phyloP scores from a whole-genome alignment of 2,113 vertebrate species.

The Pseudorhombus dupliciocellatus region DNA sequence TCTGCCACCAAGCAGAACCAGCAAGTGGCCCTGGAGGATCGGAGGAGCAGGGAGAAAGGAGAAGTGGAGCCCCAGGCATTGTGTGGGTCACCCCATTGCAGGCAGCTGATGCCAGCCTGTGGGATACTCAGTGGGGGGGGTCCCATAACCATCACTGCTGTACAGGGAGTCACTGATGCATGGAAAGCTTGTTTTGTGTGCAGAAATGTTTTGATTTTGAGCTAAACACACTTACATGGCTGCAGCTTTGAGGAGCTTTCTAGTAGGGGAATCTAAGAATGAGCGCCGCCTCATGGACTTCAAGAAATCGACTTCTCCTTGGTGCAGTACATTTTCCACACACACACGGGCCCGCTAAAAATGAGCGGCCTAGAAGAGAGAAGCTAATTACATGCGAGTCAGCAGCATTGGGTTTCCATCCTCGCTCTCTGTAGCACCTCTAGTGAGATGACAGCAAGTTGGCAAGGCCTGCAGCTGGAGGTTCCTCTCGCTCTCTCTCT shows the following conservation, averaged over 20 bases:
- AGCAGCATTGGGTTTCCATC: constrained; percentile 63
- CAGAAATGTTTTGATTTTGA: constrained; percentile 4
- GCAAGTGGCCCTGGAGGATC: constrained; percentile 28
- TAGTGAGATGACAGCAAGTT: constrained; percentile 75
- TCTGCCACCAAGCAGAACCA: constrained; percentile 19
- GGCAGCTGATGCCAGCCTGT: constrained; percentile 60
- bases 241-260: constrained; percentile 24
- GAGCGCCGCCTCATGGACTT: constrained; percentile 10
- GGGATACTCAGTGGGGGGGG: constrained; percentile 35
- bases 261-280: constrained; percentile 14
- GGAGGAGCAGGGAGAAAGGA: constrained; percentile 46
- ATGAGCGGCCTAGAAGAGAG: constrained; percentile 28
- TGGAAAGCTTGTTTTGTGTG: constrained; percentile 31
- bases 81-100: constrained; percentile 61
- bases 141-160: constrained; percentile 46
- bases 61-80: constrained; percentile 55
- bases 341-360: constrained; percentile 26
- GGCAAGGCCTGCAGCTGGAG: constrained; percentile 72
- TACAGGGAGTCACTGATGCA: constrained; percentile 50
- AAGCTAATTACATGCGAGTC: constrained; percentile 72
- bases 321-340: constrained; percentile 22
- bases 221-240: neutral
- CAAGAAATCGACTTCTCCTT: constrained; percentile 7
- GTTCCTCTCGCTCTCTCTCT: constrained; percentile 57
- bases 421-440: constrained; percentile 67